Evolutionary conservation across 2,113 vertebrate genomes (phyloP).

Genomic region (Crotophaga sulcirostris): DNA sequence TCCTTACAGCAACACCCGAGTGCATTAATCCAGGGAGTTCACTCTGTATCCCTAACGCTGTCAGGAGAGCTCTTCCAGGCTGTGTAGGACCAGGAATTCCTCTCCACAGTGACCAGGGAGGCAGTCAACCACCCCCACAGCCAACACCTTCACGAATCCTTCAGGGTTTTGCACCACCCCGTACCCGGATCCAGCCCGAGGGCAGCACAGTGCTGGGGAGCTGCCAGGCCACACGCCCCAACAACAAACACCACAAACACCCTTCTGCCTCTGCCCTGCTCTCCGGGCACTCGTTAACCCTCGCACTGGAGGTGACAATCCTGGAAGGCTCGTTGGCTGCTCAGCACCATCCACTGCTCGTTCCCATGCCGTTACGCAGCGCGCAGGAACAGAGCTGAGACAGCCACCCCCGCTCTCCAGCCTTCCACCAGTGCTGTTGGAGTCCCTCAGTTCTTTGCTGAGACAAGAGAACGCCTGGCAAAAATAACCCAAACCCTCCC

Average conservation of each 20-base stretch:
- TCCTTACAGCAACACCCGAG: no score
- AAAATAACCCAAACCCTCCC: not conserved
- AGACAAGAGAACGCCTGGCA: not conserved
- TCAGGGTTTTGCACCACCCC: no score
- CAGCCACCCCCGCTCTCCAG: not conserved
- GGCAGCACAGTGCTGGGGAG: not conserved
- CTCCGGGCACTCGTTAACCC: not conserved
- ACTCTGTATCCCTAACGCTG: fast-evolving
- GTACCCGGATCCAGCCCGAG: not conserved
- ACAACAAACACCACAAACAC: not conserved
- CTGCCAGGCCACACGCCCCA: not conserved
- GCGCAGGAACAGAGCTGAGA: not conserved
- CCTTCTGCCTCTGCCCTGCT: fast-evolving
- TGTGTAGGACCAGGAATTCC: not conserved
- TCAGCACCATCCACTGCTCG: not conserved
- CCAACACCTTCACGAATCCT: not conserved
- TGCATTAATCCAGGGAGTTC: no score
- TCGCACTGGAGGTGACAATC: not conserved
- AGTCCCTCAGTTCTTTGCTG: not conserved
- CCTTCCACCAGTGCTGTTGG: not conserved
- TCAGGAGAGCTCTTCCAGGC: not conserved
- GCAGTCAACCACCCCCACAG: not conserved
- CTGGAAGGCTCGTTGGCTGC: not conserved
- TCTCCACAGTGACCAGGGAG: fast-evolving
- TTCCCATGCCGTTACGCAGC: not conserved